Evolutionary conservation across 2,797 vertebrate species (phyloP).

Genomic region (Arnoldichthys spilopterus): DNA sequence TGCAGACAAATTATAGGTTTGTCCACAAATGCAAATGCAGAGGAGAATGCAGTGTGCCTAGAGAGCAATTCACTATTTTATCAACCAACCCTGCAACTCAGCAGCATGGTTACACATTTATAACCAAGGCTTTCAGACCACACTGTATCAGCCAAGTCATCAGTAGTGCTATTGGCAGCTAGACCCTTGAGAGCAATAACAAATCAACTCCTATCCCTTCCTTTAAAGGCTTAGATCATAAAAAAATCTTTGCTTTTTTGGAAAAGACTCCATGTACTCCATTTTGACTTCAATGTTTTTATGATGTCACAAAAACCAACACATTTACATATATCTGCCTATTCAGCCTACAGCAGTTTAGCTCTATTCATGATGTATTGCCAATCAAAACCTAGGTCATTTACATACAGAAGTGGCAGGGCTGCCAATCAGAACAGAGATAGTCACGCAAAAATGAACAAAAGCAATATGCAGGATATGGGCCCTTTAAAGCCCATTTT

Average conservation of each 20-base stretch:
- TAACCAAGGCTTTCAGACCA: slow-evolving; percentile 38
- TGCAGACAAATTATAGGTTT: slow-evolving; percentile 37
- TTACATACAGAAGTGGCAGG: not conserved
- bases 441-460: not conserved
- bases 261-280: not conserved
- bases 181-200: slow-evolving; percentile 33
- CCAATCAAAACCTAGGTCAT: not conserved
- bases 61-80: slow-evolving; percentile 50
- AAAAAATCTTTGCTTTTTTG: no score
- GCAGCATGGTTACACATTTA: slow-evolving; percentile 44
- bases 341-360: not conserved
- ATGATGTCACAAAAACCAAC: not conserved
- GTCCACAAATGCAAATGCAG: slow-evolving; percentile 26
- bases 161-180: slow-evolving; percentile 26
- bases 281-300: not conserved
- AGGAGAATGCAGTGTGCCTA: slow-evolving; percentile 1
- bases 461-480: not conserved
- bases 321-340: no score
- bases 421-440: no score
- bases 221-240: not conserved
- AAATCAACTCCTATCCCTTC: not conserved
- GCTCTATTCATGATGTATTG: no score
- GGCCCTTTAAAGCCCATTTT: not conserved
- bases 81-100: slow-evolving; percentile 44
- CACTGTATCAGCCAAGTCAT: slow-evolving; percentile 41